phyloP scores from a whole-genome alignment of 2,797 vertebrate genomes.

The Anableps anableps region DNA sequence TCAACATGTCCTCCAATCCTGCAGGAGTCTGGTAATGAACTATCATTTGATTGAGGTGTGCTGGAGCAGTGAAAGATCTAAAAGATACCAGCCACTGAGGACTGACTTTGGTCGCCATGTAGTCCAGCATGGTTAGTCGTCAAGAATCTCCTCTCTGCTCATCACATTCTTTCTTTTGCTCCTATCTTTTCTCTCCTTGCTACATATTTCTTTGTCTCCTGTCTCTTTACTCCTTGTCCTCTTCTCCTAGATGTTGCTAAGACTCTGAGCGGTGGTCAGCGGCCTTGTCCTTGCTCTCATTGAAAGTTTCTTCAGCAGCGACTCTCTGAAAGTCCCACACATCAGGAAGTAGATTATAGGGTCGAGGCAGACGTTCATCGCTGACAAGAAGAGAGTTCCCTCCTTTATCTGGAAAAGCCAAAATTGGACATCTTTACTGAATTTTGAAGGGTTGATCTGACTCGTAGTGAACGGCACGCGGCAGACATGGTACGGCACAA shows the following conservation, averaged over 20 bases:
- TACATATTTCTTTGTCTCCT: neutral
- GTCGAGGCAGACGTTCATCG: conserved; percentile 91
- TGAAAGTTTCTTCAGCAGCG: conserved; percentile 69
- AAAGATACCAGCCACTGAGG: neutral
- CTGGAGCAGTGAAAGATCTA: neutral
- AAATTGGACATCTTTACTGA: conserved; percentile 69
- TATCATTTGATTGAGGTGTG: neutral
- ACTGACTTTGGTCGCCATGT: neutral
- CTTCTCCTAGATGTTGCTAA: conserved; percentile 62
- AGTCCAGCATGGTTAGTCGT: neutral
- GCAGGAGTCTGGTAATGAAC: neutral
- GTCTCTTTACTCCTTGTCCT: neutral
- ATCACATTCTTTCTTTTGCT: too few relatives aligned
- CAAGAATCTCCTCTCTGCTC: neutral
- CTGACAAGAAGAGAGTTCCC: conserved; percentile 85
- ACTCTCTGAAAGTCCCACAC: conserved; percentile 77
- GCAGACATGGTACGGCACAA: conserved; percentile 90
- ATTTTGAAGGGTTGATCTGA: conserved; percentile 77
- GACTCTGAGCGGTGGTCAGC: conserved; percentile 55
- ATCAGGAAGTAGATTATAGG: conserved; percentile 91
- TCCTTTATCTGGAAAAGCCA: conserved; percentile 89
- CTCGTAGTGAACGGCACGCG: conserved; percentile 90
- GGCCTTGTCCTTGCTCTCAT: conserved; percentile 29
- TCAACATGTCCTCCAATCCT: neutral
- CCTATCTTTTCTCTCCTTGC: neutral